phyloP scores from a whole-genome alignment of 2,797 vertebrate species.

The Sardinella longiceps region DNA sequence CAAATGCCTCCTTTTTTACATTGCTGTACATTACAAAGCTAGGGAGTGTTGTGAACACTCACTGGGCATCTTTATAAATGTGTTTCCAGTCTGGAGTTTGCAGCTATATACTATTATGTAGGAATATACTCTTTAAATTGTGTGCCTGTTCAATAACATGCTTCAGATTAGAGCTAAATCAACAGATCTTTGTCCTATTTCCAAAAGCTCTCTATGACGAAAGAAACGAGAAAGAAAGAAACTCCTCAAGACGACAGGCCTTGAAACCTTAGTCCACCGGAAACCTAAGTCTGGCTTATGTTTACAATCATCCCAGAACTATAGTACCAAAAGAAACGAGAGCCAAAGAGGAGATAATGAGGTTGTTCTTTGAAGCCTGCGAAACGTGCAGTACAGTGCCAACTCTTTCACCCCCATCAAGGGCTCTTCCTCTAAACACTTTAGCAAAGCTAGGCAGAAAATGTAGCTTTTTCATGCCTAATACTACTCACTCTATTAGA shows the following conservation, averaged over 20 bases:
- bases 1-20: too few relatives aligned
- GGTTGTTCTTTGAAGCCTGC: not conserved
- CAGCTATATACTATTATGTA: too few relatives aligned
- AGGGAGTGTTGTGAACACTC: too few relatives aligned
- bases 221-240: not conserved
- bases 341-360: conserved; percentile 7
- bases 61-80: too few relatives aligned
- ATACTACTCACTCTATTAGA: not conserved
- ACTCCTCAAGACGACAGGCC: not conserved
- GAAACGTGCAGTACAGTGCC: not conserved
- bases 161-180: too few relatives aligned
- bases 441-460: not conserved
- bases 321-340: not conserved
- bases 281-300: not conserved
- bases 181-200: not conserved
- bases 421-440: not conserved
- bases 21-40: too few relatives aligned
- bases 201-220: not conserved
- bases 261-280: not conserved
- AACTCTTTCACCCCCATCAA: not conserved
- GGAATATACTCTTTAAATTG: too few relatives aligned
- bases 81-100: too few relatives aligned
- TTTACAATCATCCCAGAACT: not conserved
- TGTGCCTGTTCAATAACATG: too few relatives aligned
- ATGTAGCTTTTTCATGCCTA: not conserved